phyloP scores from a whole-genome alignment of 2,113 vertebrate species.

The Nicator chloris region DNA sequence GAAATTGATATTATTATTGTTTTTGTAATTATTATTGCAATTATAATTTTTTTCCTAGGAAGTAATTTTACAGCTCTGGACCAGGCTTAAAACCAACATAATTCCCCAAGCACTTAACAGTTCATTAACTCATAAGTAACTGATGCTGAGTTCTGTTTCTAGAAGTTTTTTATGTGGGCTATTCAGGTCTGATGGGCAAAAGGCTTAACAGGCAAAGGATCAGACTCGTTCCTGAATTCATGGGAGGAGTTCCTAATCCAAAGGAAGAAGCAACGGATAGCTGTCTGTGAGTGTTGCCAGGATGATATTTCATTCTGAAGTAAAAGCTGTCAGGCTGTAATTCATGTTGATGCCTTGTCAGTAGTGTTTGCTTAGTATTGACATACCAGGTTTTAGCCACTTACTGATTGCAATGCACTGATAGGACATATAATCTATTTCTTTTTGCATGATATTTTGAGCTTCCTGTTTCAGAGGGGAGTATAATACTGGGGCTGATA shows the following conservation, averaged over 20 bases:
- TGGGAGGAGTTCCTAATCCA: not conserved
- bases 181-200: not conserved
- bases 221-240: not conserved
- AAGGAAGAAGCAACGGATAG: not conserved
- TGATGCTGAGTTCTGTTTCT: not conserved
- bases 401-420: not conserved
- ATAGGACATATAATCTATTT: not conserved
- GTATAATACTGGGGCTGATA: not conserved
- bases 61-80: not conserved
- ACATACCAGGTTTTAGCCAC: conserved; percentile 2
- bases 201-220: not conserved
- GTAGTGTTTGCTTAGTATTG: not conserved
- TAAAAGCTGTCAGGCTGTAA: not conserved
- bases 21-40: not conserved
- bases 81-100: not conserved
- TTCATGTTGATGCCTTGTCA: not conserved
- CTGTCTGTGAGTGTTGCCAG: not conserved
- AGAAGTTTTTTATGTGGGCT: not conserved
- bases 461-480: not conserved
- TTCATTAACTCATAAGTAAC: not conserved
- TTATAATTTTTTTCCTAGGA: not conserved
- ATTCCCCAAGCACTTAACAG: not conserved
- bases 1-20: not conserved
- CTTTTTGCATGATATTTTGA: not conserved
- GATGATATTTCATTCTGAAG: not conserved